phyloP scores from a whole-genome alignment of 2,888 invertebrate genomes.

The Dryococelus australis region DNA sequence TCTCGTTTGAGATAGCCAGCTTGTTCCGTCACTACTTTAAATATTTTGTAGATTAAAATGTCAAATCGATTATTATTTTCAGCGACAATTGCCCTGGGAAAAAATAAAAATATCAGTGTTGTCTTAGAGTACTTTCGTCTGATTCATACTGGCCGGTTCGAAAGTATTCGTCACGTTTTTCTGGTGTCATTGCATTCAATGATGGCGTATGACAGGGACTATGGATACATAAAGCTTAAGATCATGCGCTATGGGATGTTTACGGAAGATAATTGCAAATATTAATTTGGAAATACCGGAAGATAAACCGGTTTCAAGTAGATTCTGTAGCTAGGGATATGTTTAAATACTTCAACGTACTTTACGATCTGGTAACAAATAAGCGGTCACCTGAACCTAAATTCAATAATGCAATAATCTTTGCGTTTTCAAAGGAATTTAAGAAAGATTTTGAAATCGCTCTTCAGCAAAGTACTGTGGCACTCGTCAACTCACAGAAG shows the following conservation, averaged over 20 bases:
- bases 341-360: not conserved
- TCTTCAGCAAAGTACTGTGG: not conserved
- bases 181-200: constrained; percentile 2
- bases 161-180: constrained; percentile 19
- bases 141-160: not conserved
- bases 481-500: constrained; percentile 23
- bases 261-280: not conserved
- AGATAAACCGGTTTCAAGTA: not conserved
- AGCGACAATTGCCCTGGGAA: constrained; percentile 17
- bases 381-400: not conserved
- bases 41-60: not conserved
- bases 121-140: not conserved
- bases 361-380: not conserved
- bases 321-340: constrained; percentile 13
- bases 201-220: not conserved
- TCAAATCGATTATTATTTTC: not conserved
- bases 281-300: not conserved
- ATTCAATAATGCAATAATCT: not conserved
- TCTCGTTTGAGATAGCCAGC: not conserved
- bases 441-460: not conserved
- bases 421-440: constrained; percentile 1
- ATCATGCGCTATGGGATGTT: constrained; percentile 12
- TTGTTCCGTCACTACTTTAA: not conserved
- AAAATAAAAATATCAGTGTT: not conserved
- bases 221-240: constrained; percentile 17